Evolutionary conservation across 2,888 invertebrate genomes (phyloP).

Genomic region (Sepioteuthis lessoniana): DNA sequence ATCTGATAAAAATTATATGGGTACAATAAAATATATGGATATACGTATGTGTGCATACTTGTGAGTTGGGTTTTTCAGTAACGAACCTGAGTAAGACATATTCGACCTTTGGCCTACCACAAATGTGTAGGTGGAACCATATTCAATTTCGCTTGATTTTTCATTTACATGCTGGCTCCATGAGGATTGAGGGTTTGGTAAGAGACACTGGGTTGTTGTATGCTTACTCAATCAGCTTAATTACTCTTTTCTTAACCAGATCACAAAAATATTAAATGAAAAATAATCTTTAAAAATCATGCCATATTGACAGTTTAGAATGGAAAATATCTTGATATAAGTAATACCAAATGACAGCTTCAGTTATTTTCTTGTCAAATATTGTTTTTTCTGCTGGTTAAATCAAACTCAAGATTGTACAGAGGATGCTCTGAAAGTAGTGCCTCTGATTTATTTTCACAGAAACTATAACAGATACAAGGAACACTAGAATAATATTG

Average conservation of each 20-base stretch:
- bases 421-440: too few relatives aligned
- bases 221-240: neutral
- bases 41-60: neutral
- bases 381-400: neutral
- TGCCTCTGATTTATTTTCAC: too few relatives aligned
- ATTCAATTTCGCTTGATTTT: neutral
- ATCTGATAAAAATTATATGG: too few relatives aligned
- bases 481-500: too few relatives aligned
- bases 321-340: neutral
- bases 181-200: neutral
- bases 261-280: neutral
- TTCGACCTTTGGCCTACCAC: neutral
- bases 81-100: neutral
- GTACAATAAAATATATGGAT: too few relatives aligned
- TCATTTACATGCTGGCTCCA: neutral
- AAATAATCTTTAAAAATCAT: neutral
- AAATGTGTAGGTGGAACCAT: neutral
- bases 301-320: neutral
- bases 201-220: neutral
- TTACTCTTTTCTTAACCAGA: neutral
- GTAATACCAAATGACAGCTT: neutral
- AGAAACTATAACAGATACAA: too few relatives aligned
- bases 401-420: neutral
- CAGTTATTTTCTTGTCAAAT: neutral
- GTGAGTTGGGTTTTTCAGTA: neutral